Conservation (phyloP, 2,113 vertebrate species). For the Gopherus flavomarginatus region DNA sequence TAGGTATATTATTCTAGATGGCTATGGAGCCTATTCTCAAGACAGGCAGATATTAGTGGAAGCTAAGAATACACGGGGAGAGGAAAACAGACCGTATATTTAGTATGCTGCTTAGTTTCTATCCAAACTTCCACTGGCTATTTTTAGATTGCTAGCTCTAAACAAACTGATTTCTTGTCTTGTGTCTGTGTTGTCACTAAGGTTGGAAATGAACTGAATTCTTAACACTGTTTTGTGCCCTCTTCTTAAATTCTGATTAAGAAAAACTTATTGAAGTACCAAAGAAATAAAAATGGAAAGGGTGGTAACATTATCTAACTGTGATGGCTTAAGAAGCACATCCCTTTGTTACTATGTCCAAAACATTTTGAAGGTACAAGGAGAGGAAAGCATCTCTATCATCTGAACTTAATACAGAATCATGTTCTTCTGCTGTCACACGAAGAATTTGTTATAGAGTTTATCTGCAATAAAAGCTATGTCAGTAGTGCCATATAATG, state of each 20-base stretch:
- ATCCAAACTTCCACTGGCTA: background rate
- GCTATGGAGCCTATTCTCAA: background rate
- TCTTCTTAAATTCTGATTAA: constrained; percentile 46
- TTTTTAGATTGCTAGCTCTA: background rate
- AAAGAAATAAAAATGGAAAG: constrained; percentile 42
- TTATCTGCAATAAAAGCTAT: constrained; percentile 81
- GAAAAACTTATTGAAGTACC: constrained; percentile 55
- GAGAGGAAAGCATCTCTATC: constrained; percentile 67
- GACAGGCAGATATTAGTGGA: fast-evolving
- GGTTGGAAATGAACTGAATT: constrained; percentile 55
- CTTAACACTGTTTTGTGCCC: constrained; percentile 4
- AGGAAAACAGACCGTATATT: fast-evolving
- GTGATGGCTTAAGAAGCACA: constrained; percentile 35
- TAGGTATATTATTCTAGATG: background rate
- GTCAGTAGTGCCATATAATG: constrained; percentile 78
- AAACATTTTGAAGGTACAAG: constrained; percentile 73
- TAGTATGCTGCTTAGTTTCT: background rate
- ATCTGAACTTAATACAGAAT: constrained; percentile 78
- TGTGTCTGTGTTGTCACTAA: constrained; percentile 57
- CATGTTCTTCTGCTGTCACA: constrained; percentile 77
- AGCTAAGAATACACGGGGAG: background rate
- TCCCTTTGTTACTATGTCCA: constrained; percentile 65
- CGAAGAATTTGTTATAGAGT: constrained; percentile 80
- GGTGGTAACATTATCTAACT: constrained; percentile 58
- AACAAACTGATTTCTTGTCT: constrained; percentile 34